These are phyloP conservation scores for Glandiceps talaboti DNA, from an alignment of 53 echinoderm and acorn worm genomes.

Conservation along the genomic window DNA sequence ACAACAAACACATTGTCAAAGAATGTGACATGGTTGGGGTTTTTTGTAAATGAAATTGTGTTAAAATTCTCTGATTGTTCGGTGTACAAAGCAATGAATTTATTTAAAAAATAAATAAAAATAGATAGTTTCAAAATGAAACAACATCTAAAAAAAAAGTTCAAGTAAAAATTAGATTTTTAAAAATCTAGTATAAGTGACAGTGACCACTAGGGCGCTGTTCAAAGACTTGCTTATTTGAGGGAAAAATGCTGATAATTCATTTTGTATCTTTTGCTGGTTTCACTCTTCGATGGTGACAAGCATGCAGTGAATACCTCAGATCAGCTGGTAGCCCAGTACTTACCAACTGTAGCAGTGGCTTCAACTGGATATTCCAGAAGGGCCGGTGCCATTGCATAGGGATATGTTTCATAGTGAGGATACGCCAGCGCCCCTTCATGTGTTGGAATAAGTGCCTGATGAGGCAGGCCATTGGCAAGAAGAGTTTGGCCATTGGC, in stretches of 20 bases:
- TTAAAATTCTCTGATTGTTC: too few species aligned
- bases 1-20: background rate
- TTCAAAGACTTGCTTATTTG: background rate
- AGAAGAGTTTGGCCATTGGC: constrained; percentile 56
- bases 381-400: constrained; percentile 43
- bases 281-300: background rate
- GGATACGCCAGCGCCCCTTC: constrained; percentile 10
- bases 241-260: background rate
- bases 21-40: too few species aligned
- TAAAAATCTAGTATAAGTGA: too few species aligned
- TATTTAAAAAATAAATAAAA: too few species aligned
- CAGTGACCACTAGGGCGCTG: background rate
- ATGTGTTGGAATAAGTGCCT: constrained; percentile 14
- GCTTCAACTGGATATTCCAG: constrained; percentile 43
- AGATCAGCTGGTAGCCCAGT: background rate
- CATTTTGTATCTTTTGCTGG: too few species aligned
- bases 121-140: too few species aligned
- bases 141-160: too few species aligned
- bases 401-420: constrained; percentile 30
- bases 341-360: background rate
- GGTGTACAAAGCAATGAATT: too few species aligned
- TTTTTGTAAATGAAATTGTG: too few species aligned
- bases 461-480: constrained; percentile 43
- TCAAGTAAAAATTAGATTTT: too few species aligned
- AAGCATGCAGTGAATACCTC: background rate